Evolutionary conservation across 2,113 vertebrate species (phyloP).

Genomic region (Indicator maculatus): DNA sequence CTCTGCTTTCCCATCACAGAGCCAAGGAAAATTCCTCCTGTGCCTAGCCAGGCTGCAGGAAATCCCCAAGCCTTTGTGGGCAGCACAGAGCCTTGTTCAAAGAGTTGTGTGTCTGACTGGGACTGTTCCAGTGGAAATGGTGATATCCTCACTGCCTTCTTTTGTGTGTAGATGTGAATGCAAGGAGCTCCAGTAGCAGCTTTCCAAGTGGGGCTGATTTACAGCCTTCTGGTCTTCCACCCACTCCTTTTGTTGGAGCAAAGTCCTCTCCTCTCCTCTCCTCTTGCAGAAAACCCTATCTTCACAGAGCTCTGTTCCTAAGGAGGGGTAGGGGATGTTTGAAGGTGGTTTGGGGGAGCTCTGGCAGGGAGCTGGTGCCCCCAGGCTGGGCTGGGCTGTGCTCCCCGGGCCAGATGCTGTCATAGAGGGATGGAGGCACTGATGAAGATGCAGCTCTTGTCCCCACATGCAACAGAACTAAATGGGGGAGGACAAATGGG

Average conservation of each 20-base stretch:
- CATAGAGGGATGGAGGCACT: background rate
- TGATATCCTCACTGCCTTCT: rapidly evolving
- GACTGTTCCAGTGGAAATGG: background rate
- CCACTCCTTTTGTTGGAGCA: background rate
- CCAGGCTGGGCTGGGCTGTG: background rate
- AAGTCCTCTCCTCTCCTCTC: background rate
- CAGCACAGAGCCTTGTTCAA: rapidly evolving
- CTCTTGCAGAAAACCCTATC: background rate
- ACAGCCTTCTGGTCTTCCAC: background rate
- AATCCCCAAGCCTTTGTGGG: background rate
- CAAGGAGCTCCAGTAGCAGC: background rate
- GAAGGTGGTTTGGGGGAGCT: background rate
- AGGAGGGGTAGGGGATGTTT: background rate
- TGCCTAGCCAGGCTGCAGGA: background rate
- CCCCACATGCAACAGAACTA: rapidly evolving
- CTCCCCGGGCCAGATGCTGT: background rate
- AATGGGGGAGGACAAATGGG: rapidly evolving
- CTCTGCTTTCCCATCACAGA: background rate
- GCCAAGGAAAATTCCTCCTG: background rate
- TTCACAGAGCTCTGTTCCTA: rapidly evolving
- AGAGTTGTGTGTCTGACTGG: background rate
- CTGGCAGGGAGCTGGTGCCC: background rate
- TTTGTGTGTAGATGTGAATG: no score
- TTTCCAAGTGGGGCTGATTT: background rate
- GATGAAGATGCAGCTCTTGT: no score